phyloP scores from a whole-genome alignment of 2,888 invertebrate species.

The Drosophila pseudotakahashii region DNA sequence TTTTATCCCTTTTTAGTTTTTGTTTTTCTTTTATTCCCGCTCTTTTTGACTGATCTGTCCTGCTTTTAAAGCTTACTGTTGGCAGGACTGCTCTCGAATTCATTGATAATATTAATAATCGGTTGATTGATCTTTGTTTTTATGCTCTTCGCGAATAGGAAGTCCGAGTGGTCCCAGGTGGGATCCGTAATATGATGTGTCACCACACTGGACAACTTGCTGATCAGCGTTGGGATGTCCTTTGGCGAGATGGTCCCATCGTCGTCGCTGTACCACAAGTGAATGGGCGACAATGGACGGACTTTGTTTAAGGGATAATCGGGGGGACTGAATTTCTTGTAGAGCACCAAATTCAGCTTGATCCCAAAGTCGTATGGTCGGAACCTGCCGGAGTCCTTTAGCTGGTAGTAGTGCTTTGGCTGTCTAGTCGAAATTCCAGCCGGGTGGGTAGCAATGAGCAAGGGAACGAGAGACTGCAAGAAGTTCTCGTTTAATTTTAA shows the following conservation, averaged over 20 bases:
- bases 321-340: constrained; percentile 44
- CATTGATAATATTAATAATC: constrained; percentile 6
- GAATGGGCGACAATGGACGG: constrained; percentile 17
- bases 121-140: constrained; percentile 42
- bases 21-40: no score
- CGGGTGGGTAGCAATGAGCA: constrained; percentile 55
- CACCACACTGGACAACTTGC: background rate
- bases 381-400: constrained; percentile 49
- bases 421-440: constrained; percentile 61
- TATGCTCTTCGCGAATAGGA: constrained; percentile 46
- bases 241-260: constrained; percentile 44
- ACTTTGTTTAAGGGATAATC: constrained; percentile 49
- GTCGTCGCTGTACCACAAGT: constrained; percentile 59
- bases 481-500: no score
- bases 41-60: no score
- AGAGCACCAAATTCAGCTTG: constrained; percentile 27
- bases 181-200: constrained; percentile 42
- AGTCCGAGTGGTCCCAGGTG: constrained; percentile 65
- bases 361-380: constrained; percentile 51
- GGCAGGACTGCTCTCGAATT: background rate
- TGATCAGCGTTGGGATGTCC: constrained; percentile 34
- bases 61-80: no score
- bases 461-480: constrained; percentile 35
- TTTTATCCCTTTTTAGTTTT: no score
- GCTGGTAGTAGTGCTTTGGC: constrained; percentile 59